A percentile compares a stretch with the other conserved stretches of the same genome.
Evolutionary conservation across 2,888 invertebrate species (phyloP).

Genomic region (Dolichomitus sp.): DNA sequence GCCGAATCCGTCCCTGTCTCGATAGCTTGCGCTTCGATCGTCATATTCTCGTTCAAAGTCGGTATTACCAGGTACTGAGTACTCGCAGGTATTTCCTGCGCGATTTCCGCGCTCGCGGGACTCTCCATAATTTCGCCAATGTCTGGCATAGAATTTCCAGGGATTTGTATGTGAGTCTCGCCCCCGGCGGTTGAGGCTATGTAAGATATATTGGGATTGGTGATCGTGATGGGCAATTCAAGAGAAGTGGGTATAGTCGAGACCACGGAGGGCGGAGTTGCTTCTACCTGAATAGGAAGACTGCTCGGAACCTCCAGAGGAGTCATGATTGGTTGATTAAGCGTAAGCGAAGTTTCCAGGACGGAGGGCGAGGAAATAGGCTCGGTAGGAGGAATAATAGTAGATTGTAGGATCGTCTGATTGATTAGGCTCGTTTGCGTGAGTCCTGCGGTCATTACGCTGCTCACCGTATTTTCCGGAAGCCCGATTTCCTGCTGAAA

Average conservation of each 20-base stretch:
- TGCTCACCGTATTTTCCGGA: slow-evolving; percentile 82
- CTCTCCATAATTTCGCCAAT: slow-evolving; percentile 80
- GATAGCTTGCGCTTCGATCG: slow-evolving; percentile 70
- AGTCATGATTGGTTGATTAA: slow-evolving; percentile 94
- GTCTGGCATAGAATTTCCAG: slow-evolving; percentile 82
- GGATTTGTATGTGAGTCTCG: slow-evolving; percentile 76
- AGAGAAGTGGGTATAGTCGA: slow-evolving; percentile 90
- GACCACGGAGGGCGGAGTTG: slow-evolving; percentile 82
- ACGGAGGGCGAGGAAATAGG: slow-evolving; percentile 89
- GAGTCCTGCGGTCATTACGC: slow-evolving; percentile 83
- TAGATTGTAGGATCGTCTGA: slow-evolving; percentile 85
- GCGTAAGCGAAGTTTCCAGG: slow-evolving; percentile 91
- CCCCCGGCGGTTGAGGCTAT: slow-evolving; percentile 64
- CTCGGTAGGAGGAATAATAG: slow-evolving; percentile 88
- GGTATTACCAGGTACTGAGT: slow-evolving; percentile 79
- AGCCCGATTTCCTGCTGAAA: slow-evolving; percentile 88
- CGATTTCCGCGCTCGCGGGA: slow-evolving; percentile 60
- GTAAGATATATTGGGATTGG: slow-evolving; percentile 90
- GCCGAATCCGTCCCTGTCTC: slow-evolving; percentile 69
- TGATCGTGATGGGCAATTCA: slow-evolving; percentile 92
- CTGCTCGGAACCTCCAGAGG: slow-evolving; percentile 91
- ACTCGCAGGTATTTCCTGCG: slow-evolving; percentile 73
- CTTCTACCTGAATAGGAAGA: slow-evolving; percentile 84
- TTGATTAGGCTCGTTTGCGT: slow-evolving; percentile 86
- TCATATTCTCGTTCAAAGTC: slow-evolving; percentile 74